These are phyloP conservation scores for Aphis craccivora DNA, from an alignment of 1,140 invertebrate genomes.

Conservation along the genomic window DNA sequence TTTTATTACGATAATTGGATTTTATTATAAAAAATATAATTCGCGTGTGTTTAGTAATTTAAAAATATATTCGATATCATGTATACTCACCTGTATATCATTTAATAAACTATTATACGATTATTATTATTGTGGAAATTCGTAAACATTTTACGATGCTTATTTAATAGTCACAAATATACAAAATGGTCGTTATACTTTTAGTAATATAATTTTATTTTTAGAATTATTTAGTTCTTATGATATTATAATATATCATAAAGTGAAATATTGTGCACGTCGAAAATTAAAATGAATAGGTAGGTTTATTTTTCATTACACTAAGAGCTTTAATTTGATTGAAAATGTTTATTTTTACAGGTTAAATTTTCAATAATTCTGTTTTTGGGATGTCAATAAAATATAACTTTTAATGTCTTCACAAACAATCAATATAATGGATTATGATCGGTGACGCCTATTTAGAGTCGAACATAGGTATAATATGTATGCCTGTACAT, in stretches of 20 bases:
- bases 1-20: no score
- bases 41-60: no score
- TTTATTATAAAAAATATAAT: no score
- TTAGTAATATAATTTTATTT: not conserved
- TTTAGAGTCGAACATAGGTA: not conserved
- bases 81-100: no score
- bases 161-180: no score
- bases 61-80: no score
- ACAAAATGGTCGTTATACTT: not conserved
- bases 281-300: conserved; percentile 16
- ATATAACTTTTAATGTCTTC: not conserved
- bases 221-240: not conserved
- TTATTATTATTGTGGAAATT: no score
- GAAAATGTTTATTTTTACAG: not conserved
- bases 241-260: not conserved
- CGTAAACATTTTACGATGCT: no score
- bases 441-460: not conserved
- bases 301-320: conserved; percentile 39
- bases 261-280: not conserved
- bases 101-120: no score
- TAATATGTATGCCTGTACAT: not conserved
- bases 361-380: not conserved
- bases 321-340: conserved; percentile 27
- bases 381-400: conserved; percentile 27
- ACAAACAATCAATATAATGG: conserved; percentile 27